Base-by-base conservation (phyloP, 2,113 vertebrate genomes). In the Podarcis cretensis region DNA sequence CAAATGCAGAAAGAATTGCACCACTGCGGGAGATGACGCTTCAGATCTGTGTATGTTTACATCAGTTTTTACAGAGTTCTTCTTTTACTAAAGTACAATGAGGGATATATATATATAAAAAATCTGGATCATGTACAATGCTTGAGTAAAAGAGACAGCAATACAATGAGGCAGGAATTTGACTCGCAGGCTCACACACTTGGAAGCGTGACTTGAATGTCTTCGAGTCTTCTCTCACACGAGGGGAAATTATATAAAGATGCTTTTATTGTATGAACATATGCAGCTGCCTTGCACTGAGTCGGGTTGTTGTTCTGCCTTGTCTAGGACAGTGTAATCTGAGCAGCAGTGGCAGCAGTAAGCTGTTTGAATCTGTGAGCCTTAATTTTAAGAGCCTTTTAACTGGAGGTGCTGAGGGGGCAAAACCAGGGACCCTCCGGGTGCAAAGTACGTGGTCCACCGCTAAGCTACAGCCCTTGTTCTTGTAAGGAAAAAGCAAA, bases 61-160 rank as follows among this genome's bases (percentile, higher is more conserved):
- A 87, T 81, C 57, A 9, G 48, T 81, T 82, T 75, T 80, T 18
- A 86, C 63, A 35, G 75, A 54, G 37, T 80, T 74, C 37, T 59
- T 71, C 23, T 27, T 63, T 63, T n/a, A 76, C 83, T 30, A 54
- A 76, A 59, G 30, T 82, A 74, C 35, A 23, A 73, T 74, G 37
- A 12, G 6, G 4, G 3, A 37, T 4, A 37, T 27, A 69, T 27
- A 69, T 69, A 71, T 27, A 71, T 27, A 71, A n/a, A 71, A 66
- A 6, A 25, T 1, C 69, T 30, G 69, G 80, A 32, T 65, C 80
- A 88, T 88, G 63, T 25, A 83, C 37, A 88, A 37, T 88, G 32
- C 80, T 63, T 40, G 80, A 32, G 80, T 25, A 65, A 87, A 75
- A 81, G 80, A 74, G 79, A 87, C 79, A 87, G 86, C 79, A 65